These are phyloP conservation scores for Typhlichthys eigenmanni DNA, from an alignment of 2,797 vertebrate species.

Conservation along the genomic window DNA sequence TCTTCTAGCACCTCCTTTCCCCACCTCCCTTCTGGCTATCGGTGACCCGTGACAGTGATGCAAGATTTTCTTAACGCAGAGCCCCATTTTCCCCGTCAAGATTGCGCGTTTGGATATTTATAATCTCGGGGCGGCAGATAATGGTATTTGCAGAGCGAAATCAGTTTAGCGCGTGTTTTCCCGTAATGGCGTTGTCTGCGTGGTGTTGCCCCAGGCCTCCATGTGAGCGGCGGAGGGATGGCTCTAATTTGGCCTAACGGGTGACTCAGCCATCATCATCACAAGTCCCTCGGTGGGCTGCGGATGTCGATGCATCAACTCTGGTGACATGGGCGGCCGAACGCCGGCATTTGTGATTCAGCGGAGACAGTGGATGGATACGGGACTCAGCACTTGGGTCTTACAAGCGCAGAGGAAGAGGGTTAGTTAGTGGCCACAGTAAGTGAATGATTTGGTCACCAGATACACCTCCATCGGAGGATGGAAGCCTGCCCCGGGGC, in stretches of 20 bases:
- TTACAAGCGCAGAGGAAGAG: constrained; percentile 47
- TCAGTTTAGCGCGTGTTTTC: constrained; percentile 69
- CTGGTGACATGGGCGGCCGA: constrained; percentile 53
- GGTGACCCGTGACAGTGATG: constrained; percentile 59
- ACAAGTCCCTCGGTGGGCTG: constrained; percentile 60
- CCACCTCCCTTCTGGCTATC: constrained; percentile 45
- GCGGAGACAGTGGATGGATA: constrained; percentile 12
- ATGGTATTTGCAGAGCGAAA: constrained; percentile 74
- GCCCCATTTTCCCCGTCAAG: constrained; percentile 55
- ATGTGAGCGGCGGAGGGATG: constrained; percentile 69
- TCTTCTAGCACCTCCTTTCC: constrained; percentile 30
- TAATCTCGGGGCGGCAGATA: constrained; percentile 70
- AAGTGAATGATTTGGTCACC: constrained; percentile 57
- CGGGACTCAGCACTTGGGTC: constrained; percentile 39
- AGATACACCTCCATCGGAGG: background rate
- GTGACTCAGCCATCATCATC: constrained; percentile 71
- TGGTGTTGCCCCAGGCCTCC: constrained; percentile 60
- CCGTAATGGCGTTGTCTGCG: constrained; percentile 66
- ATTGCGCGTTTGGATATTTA: constrained; percentile 67
- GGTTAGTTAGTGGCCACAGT: constrained; percentile 65
- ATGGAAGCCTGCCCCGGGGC: constrained; percentile 48
- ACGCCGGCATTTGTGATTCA: constrained; percentile 52
- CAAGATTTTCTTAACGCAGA: constrained; percentile 60
- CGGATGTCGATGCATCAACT: constrained; percentile 62
- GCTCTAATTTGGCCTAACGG: constrained; percentile 77